These are phyloP conservation scores for Caenorhabditis sp. DNA, from an alignment of 2,888 invertebrate genomes.

Conservation along the genomic window DNA sequence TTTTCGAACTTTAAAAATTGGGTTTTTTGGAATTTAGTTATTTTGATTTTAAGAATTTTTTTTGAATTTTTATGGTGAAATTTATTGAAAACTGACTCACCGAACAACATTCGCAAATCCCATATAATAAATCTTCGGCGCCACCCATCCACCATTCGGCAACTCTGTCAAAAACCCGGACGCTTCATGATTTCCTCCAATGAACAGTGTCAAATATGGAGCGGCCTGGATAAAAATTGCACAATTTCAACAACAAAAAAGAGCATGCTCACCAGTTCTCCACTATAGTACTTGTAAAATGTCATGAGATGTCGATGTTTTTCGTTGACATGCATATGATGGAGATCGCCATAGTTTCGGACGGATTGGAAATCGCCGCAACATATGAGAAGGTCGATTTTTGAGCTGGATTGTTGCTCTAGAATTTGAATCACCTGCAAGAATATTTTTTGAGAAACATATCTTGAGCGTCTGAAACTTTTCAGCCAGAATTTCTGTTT, in stretches of 20 bases:
- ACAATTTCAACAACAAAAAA: neutral
- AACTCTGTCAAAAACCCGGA: constrained; percentile 94
- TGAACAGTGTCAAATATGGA: constrained; percentile 88
- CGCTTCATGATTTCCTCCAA: constrained; percentile 98
- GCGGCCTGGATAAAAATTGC: constrained; percentile 77
- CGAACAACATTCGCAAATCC: constrained; percentile 74
- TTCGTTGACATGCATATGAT: constrained; percentile 92
- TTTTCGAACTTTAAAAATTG: too few relatives aligned
- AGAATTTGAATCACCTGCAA: constrained; percentile 78
- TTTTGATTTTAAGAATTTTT: neutral
- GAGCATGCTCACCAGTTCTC: constrained; percentile 29
- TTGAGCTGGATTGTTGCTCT: constrained; percentile 80
- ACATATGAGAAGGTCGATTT: constrained; percentile 90
- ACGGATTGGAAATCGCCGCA: constrained; percentile 98
- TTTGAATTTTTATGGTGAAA: constrained; percentile 3
- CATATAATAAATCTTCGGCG: constrained; percentile 94
- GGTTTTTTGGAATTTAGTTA: too few relatives aligned
- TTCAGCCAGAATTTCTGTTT: too few relatives aligned
- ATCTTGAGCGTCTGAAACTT: too few relatives aligned
- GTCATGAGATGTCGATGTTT: constrained; percentile 89
- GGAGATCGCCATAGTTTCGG: constrained; percentile 85
- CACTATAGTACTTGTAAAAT: constrained; percentile 84
- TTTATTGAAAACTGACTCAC: constrained; percentile 6
- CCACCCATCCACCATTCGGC: constrained; percentile 96
- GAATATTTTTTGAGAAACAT: too few relatives aligned